Evolutionary conservation across 2,797 vertebrate genomes (phyloP).

Genomic region (Tachyglossus aculeatus): DNA sequence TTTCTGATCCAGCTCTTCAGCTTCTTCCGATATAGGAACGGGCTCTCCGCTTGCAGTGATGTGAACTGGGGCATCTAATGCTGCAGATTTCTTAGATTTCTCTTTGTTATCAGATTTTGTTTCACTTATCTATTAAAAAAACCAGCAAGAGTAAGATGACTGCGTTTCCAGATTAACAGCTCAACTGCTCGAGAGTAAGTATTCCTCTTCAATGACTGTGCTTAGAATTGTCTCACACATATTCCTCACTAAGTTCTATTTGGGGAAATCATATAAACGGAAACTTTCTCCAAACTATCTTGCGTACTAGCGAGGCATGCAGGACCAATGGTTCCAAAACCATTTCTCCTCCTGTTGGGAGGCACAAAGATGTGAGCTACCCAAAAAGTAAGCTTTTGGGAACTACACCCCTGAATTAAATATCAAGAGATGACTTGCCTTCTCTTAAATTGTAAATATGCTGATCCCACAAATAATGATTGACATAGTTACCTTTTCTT

Average conservation of each 20-base stretch:
- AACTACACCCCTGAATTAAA: background rate
- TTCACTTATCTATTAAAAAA: constrained; percentile 77
- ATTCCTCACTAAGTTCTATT: background rate
- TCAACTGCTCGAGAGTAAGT: background rate
- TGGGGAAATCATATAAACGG: constrained; percentile 29
- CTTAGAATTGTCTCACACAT: background rate
- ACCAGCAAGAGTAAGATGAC: too few species aligned
- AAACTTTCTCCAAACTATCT: background rate
- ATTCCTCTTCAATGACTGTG: background rate
- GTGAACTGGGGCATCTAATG: constrained; percentile 83
- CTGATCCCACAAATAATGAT: constrained; percentile 34
- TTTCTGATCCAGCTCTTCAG: constrained; percentile 96
- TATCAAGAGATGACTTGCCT: background rate
- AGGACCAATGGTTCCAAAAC: background rate
- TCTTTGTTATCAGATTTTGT: constrained; percentile 86
- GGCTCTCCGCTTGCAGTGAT: constrained; percentile 88
- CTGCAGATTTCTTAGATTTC: constrained; percentile 80
- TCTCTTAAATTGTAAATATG: constrained; percentile 22
- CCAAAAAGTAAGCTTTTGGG: background rate
- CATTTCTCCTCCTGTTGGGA: background rate
- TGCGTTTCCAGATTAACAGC: background rate
- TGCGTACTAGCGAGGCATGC: background rate
- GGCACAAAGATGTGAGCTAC: background rate
- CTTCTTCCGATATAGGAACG: constrained; percentile 88
- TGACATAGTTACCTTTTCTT: constrained; percentile 83